Base-by-base conservation (phyloP, 2,888 invertebrate species). In the Drosophila monieri region DNA sequence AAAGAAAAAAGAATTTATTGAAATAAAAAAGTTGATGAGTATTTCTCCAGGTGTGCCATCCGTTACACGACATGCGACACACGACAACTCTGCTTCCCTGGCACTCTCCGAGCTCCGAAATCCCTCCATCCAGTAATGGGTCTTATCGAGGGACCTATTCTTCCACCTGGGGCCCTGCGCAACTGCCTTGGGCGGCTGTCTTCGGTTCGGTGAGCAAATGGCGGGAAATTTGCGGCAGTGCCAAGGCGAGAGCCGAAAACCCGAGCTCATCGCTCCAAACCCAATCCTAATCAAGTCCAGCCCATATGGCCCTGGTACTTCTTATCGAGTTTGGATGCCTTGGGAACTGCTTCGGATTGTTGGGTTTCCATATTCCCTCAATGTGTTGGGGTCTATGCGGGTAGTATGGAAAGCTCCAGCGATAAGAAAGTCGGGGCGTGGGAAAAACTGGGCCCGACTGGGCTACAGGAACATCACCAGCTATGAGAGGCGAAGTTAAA, bases 171-270 rank as follows among this genome's bases (percentile, higher is more conserved):
- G 37, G 12, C 60, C n/a, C 59, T 27, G 21, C 21, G 6, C 77
- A 80, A 74, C 76, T 77, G 76, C 80, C 85, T 80, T 76, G 74
- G 58, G 52, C 77, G 53, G 51, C 51, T 76, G 78, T 76, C 85
- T 80, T 72, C 85, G 87, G 71, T 83, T 80, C 81, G 87, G 41
- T 85, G 85, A 67, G 71, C 87, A 83, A 87, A 72, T 85, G 81
- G 81, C 81, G 81, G 87, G 81, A 80, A 87, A 86, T 18, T n/a
- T 14, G 6, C 27, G 47, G 27, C 32, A 37, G 21, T 37, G 25
- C 55, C 37, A 48, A 46, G 21, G 44, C 44, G 21, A 35, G 44
- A 18, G 4, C 48, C 5, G 3, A 47, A 27, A 25, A 10, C 47
- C 14, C 5, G 9, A 41, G n/a, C n/a, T n/a, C n/a, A n/a, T n/a